Percentiles rank a stretch among this genome's conserved stretches.
Conservation (phyloP, 2,113 vertebrate species). For the Pao palembangensis region DNA sequence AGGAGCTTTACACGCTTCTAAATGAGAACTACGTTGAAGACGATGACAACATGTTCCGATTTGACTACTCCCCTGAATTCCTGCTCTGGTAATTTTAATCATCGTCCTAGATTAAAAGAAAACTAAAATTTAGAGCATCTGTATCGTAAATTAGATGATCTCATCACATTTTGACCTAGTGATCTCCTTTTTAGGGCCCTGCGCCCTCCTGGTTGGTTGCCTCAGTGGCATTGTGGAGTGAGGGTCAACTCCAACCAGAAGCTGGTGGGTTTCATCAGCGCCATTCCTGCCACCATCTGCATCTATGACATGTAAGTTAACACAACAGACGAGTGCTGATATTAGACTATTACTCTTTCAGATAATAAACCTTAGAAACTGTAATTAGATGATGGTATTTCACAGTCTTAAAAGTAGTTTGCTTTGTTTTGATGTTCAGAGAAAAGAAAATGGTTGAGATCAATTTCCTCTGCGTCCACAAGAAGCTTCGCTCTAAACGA, state of each 20-base stretch:
- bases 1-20: conserved; percentile 95
- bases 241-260: conserved; percentile 96
- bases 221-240: conserved; percentile 98
- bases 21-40: conserved; percentile 99
- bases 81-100: conserved; percentile 85
- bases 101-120: neutral
- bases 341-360: no score
- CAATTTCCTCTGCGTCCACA: conserved; percentile 98
- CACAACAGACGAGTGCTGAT: neutral
- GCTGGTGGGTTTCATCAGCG: conserved; percentile 97
- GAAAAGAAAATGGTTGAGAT: conserved; percentile 99
- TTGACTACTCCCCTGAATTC: conserved; percentile 97
- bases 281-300: conserved; percentile 90
- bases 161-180: accelerated
- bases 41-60: conserved; percentile 99
- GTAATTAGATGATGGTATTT: no score
- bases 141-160: neutral
- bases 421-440: conserved; percentile 57
- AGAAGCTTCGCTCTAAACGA: conserved; percentile 96
- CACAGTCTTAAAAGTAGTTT: neutral
- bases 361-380: neutral
- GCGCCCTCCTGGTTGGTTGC: conserved; percentile 94
- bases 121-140: neutral
- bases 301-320: conserved; percentile 90
- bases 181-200: conserved; percentile 80